These are phyloP conservation scores for Hoplodrina ambigua DNA, from an alignment of 2,888 invertebrate species.

Conservation along the genomic window DNA sequence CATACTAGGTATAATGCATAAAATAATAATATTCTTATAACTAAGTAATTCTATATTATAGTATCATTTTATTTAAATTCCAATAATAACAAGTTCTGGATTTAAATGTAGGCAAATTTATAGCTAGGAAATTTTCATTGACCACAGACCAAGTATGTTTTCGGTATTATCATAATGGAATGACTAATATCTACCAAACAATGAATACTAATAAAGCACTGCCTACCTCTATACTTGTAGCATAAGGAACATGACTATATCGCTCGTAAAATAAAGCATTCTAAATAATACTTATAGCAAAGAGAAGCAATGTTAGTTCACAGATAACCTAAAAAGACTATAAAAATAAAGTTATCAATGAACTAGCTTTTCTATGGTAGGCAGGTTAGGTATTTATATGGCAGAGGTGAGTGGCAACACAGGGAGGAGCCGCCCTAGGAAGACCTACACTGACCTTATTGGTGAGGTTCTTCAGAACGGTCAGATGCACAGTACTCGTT, in stretches of 20 bases:
- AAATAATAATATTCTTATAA: not conserved
- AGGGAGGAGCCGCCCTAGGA: too few species aligned
- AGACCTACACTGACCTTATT: too few species aligned
- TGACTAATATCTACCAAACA: not conserved
- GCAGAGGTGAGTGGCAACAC: too few species aligned
- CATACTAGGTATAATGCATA: not conserved
- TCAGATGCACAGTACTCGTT: too few species aligned
- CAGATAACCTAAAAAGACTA: not conserved
- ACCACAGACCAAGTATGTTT: not conserved
- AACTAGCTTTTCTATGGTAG: too few species aligned
- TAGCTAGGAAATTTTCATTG: not conserved
- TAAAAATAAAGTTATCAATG: constrained; percentile 41
- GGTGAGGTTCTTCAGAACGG: too few species aligned
- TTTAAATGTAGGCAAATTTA: not conserved
- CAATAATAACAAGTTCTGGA: not conserved
- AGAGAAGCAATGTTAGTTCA: constrained; percentile 21
- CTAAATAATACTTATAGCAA: not conserved
- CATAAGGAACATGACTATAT: not conserved
- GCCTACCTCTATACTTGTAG: not conserved
- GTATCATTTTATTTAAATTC: not conserved
- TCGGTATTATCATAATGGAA: not conserved
- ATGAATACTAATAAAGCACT: not conserved
- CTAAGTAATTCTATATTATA: not conserved
- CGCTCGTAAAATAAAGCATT: not conserved
- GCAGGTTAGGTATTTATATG: too few species aligned